Percentiles rank a stretch among this genome's conserved stretches.
These are phyloP conservation scores for Gastracanthus pulcherrimus DNA, from an alignment of 2,888 invertebrate species.

Conservation along the genomic window DNA sequence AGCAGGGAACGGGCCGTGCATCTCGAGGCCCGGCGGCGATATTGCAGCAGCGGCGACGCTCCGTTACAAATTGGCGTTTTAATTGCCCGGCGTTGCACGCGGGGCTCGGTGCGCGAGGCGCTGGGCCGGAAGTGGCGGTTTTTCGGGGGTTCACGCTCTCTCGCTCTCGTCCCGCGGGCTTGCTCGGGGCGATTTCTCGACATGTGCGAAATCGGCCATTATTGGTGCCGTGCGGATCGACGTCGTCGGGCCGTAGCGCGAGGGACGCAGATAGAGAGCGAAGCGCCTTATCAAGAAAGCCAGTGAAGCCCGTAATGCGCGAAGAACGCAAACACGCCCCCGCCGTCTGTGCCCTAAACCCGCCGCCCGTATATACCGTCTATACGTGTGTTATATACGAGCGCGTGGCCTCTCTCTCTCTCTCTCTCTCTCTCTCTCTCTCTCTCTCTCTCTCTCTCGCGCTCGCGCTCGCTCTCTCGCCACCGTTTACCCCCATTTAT, in stretches of 20 bases:
- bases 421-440: too few relatives aligned
- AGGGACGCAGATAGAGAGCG: background rate
- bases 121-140: constrained; percentile 36
- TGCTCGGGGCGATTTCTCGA: background rate
- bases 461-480: too few relatives aligned
- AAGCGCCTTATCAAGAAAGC: constrained; percentile 54
- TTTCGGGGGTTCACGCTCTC: too few relatives aligned
- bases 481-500: constrained; percentile 67
- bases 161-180: background rate
- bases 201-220: constrained; percentile 37
- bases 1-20: constrained; percentile 36
- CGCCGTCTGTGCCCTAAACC: constrained; percentile 52
- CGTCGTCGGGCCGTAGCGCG: background rate
- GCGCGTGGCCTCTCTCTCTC: too few relatives aligned
- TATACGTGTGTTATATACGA: too few relatives aligned
- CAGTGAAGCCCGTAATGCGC: constrained; percentile 59
- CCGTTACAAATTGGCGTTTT: constrained; percentile 54
- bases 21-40: background rate
- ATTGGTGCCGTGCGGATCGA: too few relatives aligned
- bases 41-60: too few relatives aligned
- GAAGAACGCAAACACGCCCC: constrained; percentile 62
- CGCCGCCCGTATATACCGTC: too few relatives aligned
- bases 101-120: background rate
- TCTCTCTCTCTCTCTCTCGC: too few relatives aligned
- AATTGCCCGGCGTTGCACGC: constrained; percentile 16